Evolutionary conservation across 2,113 vertebrate species (phyloP).

Genomic region (Psittacula cyanocephala): DNA sequence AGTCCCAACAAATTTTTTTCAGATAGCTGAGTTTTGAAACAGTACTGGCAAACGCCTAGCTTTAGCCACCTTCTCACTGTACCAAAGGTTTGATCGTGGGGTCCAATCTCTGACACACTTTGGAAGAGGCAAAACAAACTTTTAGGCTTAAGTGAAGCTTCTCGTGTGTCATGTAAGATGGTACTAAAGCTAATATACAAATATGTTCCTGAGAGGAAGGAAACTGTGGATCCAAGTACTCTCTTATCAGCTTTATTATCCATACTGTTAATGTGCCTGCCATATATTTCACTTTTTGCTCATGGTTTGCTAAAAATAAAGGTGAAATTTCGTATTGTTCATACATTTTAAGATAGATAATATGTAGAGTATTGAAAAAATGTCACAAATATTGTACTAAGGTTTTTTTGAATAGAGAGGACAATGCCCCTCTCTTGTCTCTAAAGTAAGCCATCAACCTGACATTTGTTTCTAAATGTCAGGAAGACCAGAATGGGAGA

Average conservation of each 20-base stretch:
- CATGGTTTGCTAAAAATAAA: not conserved
- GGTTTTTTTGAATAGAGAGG: not conserved
- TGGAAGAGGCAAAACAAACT: not conserved
- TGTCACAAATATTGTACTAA: not conserved
- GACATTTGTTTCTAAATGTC: conserved; percentile 29
- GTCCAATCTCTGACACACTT: not conserved
- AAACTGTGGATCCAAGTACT: not conserved
- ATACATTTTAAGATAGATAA: not conserved
- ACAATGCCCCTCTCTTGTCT: not conserved
- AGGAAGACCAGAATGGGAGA: not conserved
- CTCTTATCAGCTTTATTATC: not conserved
- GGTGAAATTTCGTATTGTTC: not conserved
- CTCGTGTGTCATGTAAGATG: not conserved
- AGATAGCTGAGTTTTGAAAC: not conserved
- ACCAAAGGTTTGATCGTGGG: not conserved
- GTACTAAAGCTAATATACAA: not conserved
- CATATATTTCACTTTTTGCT: not conserved
- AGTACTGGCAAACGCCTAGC: not conserved
- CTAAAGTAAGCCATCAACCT: not conserved
- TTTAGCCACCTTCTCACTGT: not conserved
- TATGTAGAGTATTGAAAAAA: not conserved
- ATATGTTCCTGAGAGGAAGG: not conserved
- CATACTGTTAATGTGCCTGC: not conserved
- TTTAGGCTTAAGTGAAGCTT: not conserved
- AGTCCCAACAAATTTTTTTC: not conserved